Evolutionary conservation across 2,797 vertebrate species (phyloP).

Genomic region (Gymnodraco acuticeps): DNA sequence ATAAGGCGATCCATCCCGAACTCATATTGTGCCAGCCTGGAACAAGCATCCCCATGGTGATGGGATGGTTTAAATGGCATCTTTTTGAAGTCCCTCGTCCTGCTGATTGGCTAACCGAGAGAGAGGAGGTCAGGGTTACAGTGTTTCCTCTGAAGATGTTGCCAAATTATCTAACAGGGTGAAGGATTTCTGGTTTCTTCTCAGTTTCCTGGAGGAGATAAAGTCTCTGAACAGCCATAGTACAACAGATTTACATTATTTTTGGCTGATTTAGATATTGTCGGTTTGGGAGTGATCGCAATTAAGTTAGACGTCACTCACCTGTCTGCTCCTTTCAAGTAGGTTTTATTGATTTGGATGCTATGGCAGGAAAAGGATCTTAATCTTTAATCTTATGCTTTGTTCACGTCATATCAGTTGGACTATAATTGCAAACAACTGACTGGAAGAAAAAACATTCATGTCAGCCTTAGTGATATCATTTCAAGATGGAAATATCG

Average conservation of each 20-base stretch:
- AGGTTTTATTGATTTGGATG: constrained; percentile 7
- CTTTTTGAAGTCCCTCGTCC: constrained; percentile 22
- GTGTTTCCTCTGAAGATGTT: constrained; percentile 7
- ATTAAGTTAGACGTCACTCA: not conserved
- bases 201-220: not conserved
- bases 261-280: constrained; percentile 7
- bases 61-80: constrained; percentile 48
- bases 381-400: not conserved
- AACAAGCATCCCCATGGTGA: constrained; percentile 56
- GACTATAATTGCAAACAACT: not conserved
- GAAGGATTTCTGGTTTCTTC: not conserved
- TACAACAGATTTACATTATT: not conserved
- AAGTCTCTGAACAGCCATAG: not conserved
- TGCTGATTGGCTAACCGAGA: constrained; percentile 42
- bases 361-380: not conserved
- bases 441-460: not conserved
- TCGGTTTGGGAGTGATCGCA: constrained; percentile 2
- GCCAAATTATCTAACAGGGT: not conserved
- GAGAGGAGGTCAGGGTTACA: constrained; percentile 18
- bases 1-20: constrained; percentile 43
- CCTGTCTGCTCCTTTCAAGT: not conserved
- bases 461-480: not conserved
- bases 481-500: not conserved
- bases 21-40: constrained; percentile 39
- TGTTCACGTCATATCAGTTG: not conserved